Conservation (phyloP, 1,140 invertebrate genomes). For the Apis laboriosa region DNA sequence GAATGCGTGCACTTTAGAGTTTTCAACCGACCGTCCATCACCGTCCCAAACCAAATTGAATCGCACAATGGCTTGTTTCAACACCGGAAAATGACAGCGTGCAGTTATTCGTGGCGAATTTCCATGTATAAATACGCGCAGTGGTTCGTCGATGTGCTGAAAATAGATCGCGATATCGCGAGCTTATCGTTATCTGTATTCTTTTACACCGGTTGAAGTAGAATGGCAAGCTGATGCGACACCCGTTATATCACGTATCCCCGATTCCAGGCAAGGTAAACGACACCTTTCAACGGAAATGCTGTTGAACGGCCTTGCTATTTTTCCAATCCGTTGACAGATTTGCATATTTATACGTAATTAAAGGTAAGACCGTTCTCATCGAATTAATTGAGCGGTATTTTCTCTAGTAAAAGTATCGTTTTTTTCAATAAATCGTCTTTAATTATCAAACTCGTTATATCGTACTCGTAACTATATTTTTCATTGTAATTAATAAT, state of each 20-base stretch:
- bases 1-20: slow-evolving; percentile 13
- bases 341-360: neutral
- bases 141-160: slow-evolving; percentile 37
- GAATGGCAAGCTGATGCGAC: slow-evolving; percentile 7
- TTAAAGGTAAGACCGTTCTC: neutral
- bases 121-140: neutral
- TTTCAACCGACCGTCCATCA: slow-evolving; percentile 5
- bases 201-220: neutral
- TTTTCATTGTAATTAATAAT: too few relatives aligned
- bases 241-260: slow-evolving; percentile 49
- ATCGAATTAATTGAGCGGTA: too few relatives aligned
- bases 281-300: slow-evolving; percentile 65
- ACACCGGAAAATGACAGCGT: too few relatives aligned
- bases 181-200: slow-evolving; percentile 58
- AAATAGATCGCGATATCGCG: slow-evolving; percentile 54
- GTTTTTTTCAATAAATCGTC: too few relatives aligned
- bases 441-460: too few relatives aligned
- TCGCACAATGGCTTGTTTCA: neutral
- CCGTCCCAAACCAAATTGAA: neutral
- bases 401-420: too few relatives aligned
- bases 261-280: slow-evolving; percentile 57
- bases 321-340: slow-evolving; percentile 36
- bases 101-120: slow-evolving; percentile 1
- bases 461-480: too few relatives aligned
- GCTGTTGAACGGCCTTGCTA: slow-evolving; percentile 18